Evolutionary conservation across 2,797 vertebrate species (phyloP), one percentile per base, ranked within the genome.

Genomic region (Coilia nasus): DNA sequence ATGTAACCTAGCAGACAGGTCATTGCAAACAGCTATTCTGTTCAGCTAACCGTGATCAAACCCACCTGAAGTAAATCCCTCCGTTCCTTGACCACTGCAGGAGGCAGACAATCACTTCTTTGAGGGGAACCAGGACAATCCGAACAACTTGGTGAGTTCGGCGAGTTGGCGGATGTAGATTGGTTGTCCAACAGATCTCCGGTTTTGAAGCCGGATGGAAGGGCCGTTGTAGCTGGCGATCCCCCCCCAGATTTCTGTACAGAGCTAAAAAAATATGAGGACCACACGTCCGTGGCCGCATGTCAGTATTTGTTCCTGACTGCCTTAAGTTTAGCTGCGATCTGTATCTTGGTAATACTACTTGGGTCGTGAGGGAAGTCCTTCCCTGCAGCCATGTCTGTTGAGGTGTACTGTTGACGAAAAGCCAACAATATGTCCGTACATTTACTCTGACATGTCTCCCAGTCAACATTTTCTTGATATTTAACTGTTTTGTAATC

Each of bases 201-300:
- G 5, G 47, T 1, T 50, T 50, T 11, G 5, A 50, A 0, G 5
- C 47, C 47, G 5, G 5, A 5, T 6, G 47, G 47, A 11, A 50
- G 5, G 47, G 47, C 11, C 5, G 47, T 50, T 11, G 47, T 11
- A 50, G n/a, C n/a, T n/a, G 47, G 47, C 47, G 47, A 50, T 50
- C n/a, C 47, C 47, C 75, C 82, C 87, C 84, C 84, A 83, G 7
- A 85, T 44, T 35, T 85, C 82, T 47, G 85, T 75, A 47, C 84
- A 87, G 7, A 83, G 23, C 83, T 60, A 21, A 85, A 84, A 54
- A 67, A 85, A 0, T n/a, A 87, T 31, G 0, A 81, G 56, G n/a
- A 83, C 54, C 9, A 86, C 81, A 21, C 85, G 25, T 4, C 85
- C 85, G 50, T 83, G 64, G 5, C 85, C 62, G 85, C 25, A 12